Evolutionary conservation across 2,797 vertebrate species (phyloP).

Genomic region (Halcyon badia): DNA sequence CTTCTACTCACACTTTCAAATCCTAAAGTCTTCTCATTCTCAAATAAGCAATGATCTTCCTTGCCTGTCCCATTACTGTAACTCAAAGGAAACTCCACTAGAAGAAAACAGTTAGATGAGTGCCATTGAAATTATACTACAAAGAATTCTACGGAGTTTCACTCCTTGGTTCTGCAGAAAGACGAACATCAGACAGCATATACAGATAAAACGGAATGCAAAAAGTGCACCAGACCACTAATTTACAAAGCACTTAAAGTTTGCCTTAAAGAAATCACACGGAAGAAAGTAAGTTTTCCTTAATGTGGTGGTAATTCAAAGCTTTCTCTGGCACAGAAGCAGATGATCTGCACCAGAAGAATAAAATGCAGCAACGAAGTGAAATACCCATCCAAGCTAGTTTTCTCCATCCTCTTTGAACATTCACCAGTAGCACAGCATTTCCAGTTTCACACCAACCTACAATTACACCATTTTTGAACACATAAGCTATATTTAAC

Average conservation of each 20-base stretch:
- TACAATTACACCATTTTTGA: background rate
- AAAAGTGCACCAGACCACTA: conserved; percentile 30
- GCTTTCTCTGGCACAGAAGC: background rate
- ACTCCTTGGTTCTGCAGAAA: background rate
- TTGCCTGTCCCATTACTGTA: background rate
- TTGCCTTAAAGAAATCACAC: background rate
- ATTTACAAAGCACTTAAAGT: background rate
- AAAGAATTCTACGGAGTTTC: background rate
- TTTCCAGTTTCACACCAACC: background rate
- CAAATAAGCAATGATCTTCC: background rate
- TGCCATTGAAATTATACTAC: background rate
- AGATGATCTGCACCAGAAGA: background rate
- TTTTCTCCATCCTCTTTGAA: background rate
- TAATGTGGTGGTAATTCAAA: background rate
- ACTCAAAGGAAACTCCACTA: background rate
- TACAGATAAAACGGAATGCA: background rate
- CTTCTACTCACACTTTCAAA: background rate
- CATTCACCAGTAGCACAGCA: background rate
- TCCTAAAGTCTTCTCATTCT: background rate
- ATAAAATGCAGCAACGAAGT: background rate
- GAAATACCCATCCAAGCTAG: background rate
- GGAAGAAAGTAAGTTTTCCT: background rate
- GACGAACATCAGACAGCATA: background rate
- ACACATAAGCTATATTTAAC: background rate
- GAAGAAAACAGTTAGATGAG: background rate